Evolutionary conservation across 92 coral and sea anemone genomes (phyloP), one percentile per base, ranked within the genome.

Genomic region (Epizoanthus fatuus): DNA sequence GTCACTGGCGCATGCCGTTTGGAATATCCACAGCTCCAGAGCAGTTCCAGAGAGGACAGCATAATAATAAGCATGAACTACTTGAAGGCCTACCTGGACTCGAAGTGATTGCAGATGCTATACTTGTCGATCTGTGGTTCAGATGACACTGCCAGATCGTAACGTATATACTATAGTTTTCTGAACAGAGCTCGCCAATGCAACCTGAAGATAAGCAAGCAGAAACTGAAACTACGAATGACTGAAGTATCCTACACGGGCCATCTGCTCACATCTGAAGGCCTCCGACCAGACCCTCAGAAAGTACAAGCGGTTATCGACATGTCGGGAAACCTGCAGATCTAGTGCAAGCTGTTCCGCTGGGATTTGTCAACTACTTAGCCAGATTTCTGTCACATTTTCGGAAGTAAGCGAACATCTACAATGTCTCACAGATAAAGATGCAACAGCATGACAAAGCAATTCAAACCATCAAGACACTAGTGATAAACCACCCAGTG

Each of bases 291-390:
- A 47, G 82, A 87, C 44, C 89, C 85, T 20, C 79, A 16, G 29
- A 87, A 58, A 58, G 72, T 72, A 15, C 54, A 69, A 87, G 91
- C 86, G 14, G 87, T 87, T 25, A 72, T 13, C 20, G 78, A 87
- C 49, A 87, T 87, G 91, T 87, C 83, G 19, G 58, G 16, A 47
- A 29, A 29, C 35, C 35, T 29, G 64, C 79, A 22, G 72, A 65
- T 56, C 49, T 49, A 16, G 69, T 84, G 11, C 64, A 73, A 74
- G 88, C 82, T 44, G 88, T 74, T n/a, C 88, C 71, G 74, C 44
- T 86, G 9, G 84, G 89, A 13, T 66, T 64, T 15, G 89, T 75
- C 57, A 75, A 75, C 63, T 85, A 75, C 16, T 45, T 85, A 20
- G 78, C 84, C 44, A 75, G 55, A 44, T 85, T 85, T 67, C 20